phyloP scores from a whole-genome alignment of 2,797 vertebrate genomes.

The Yasuhikotakia modesta region DNA sequence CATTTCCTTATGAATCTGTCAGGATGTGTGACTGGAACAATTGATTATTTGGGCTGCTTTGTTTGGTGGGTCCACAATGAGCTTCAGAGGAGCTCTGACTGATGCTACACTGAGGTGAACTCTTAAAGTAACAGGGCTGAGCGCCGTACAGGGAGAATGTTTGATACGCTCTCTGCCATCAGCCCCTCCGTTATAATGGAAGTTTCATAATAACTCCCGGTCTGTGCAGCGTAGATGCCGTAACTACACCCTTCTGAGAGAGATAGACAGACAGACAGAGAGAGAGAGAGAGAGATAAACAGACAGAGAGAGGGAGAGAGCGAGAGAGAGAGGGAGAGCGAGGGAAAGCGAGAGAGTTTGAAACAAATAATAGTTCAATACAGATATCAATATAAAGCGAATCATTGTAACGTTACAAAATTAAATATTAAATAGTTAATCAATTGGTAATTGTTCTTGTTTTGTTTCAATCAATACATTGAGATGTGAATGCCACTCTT shows the following conservation, averaged over 20 bases:
- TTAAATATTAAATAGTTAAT: too few relatives aligned
- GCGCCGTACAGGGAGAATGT: neutral
- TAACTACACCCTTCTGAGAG: neutral
- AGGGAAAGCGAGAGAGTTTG: too few relatives aligned
- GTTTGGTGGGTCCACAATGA: constrained; percentile 43
- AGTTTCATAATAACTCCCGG: neutral
- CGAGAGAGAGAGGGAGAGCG: too few relatives aligned
- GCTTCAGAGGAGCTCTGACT: constrained; percentile 29
- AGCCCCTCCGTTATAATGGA: neutral
- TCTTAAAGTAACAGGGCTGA: constrained; percentile 26
- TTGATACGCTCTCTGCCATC: constrained; percentile 16
- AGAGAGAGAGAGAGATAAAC: too few relatives aligned
- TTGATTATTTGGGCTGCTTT: constrained; percentile 57
- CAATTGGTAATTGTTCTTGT: too few relatives aligned
- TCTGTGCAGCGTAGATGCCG: neutral
- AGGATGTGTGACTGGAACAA: constrained; percentile 45
- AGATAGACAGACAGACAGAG: neutral
- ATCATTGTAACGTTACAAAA: too few relatives aligned
- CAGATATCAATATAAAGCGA: too few relatives aligned
- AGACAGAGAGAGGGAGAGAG: too few relatives aligned
- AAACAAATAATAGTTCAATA: too few relatives aligned
- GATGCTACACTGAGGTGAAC: constrained; percentile 38
- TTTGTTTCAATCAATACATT: too few relatives aligned
- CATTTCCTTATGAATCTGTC: constrained; percentile 55
- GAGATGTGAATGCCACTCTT: too few relatives aligned